These are phyloP conservation scores for Dromaius novaehollandiae DNA, from an alignment of 2,113 vertebrate species.

Conservation along the genomic window DNA sequence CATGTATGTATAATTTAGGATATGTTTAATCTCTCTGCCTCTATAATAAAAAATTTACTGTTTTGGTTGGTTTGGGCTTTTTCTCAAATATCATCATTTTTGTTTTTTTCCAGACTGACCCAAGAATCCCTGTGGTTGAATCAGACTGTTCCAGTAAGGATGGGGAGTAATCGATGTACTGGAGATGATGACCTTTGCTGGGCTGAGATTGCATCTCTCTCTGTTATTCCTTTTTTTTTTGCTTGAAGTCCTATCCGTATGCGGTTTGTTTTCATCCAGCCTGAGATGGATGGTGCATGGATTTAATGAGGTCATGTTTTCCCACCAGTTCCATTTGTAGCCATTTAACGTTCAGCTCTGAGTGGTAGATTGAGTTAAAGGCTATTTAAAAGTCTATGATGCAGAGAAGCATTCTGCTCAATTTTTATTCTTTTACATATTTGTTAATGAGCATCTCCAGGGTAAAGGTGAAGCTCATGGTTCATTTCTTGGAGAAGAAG, in stretches of 20 bases:
- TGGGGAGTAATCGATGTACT: neutral
- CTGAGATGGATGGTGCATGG: neutral
- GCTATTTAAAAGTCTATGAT: neutral
- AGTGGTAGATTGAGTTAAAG: neutral
- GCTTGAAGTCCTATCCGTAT: neutral
- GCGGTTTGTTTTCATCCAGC: conserved; percentile 20
- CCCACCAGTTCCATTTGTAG: conserved; percentile 37
- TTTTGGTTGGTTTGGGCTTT: neutral
- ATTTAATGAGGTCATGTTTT: conserved; percentile 56
- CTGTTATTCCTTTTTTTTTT: neutral
- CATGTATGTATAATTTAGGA: conserved; percentile 19
- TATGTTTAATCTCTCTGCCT: conserved; percentile 16
- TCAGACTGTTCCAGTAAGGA: neutral
- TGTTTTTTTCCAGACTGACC: neutral
- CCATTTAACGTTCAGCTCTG: neutral
- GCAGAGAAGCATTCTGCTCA: neutral
- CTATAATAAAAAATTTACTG: neutral
- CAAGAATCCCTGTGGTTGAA: neutral
- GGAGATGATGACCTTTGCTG: neutral
- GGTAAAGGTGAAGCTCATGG: neutral
- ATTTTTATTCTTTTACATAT: neutral
- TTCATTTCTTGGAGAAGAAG: neutral
- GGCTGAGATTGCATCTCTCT: neutral
- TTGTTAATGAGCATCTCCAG: neutral
- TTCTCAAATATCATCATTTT: neutral